Percentiles rank a stretch among this genome's conserved stretches.
Conservation (phyloP, 2,797 vertebrate species). For the Neosalanx taihuensis region DNA sequence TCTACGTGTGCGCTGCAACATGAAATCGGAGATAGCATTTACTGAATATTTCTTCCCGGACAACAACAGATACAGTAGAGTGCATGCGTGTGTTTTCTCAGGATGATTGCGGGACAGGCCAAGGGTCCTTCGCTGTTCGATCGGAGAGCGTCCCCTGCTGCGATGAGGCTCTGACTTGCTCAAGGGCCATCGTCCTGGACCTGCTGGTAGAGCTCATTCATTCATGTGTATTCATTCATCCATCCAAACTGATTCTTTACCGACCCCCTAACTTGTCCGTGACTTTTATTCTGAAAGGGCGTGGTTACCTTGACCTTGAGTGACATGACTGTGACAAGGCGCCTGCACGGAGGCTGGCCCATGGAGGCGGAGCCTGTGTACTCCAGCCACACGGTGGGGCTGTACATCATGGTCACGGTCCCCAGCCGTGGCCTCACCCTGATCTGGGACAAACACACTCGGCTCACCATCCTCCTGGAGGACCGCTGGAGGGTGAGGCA, state of each 20-base stretch:
- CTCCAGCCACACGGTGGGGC: slow-evolving; percentile 64
- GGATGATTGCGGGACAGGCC: slow-evolving; percentile 53
- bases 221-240: neutral
- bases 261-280: neutral
- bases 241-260: neutral
- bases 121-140: slow-evolving; percentile 59
- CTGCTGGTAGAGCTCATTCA: slow-evolving; percentile 55
- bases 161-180: slow-evolving; percentile 72
- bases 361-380: slow-evolving; percentile 44
- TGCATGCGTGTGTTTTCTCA: slow-evolving; percentile 31
- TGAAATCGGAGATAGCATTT: neutral
- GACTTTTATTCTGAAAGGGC: slow-evolving; percentile 40
- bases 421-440: slow-evolving; percentile 62
- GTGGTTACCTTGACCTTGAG: slow-evolving; percentile 57
- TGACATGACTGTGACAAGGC: slow-evolving; percentile 65
- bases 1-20: neutral
- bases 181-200: slow-evolving; percentile 66
- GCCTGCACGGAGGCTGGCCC: slow-evolving; percentile 10
- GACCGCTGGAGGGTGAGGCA: slow-evolving; percentile 59
- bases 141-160: slow-evolving; percentile 75
- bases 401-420: slow-evolving; percentile 68
- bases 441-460: slow-evolving; percentile 77
- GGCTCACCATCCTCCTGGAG: slow-evolving; percentile 60
- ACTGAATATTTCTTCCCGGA: neutral
- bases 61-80: neutral